Evolutionary conservation across 2,113 vertebrate species (phyloP).

Genomic region (Lepus europaeus): DNA sequence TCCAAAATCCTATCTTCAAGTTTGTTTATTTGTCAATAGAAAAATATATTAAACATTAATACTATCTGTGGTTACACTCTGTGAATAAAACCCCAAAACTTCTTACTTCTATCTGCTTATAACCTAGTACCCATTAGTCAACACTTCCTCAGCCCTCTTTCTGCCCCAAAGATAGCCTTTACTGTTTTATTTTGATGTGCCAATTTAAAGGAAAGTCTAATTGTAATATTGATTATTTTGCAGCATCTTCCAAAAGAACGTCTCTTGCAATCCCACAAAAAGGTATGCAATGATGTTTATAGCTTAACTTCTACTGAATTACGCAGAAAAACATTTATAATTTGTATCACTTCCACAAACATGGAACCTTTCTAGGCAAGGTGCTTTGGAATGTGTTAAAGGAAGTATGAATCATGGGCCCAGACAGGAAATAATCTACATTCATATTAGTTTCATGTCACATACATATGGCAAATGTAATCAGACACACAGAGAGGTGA

Average conservation of each 20-base stretch:
- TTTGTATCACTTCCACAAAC: background rate
- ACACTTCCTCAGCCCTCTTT: no score
- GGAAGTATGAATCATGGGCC: background rate
- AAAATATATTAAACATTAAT: no score
- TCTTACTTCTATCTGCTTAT: no score
- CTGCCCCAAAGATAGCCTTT: no score
- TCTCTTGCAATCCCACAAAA: background rate
- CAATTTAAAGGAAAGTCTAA: background rate
- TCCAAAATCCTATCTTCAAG: no score
- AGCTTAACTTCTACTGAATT: background rate
- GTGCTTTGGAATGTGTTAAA: background rate
- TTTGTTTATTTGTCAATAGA: no score
- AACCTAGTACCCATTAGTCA: no score
- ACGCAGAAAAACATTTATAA: background rate
- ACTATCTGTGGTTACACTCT: no score
- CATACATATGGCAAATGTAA: background rate
- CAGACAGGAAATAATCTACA: background rate
- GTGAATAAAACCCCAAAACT: no score
- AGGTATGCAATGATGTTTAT: background rate
- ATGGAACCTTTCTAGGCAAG: background rate
- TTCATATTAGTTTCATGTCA: background rate
- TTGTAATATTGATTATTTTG: conserved; percentile 4
- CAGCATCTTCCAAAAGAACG: background rate
- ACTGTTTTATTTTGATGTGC: background rate
- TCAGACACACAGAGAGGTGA: background rate